Conservation (phyloP, 1,140 invertebrate species). For the Campodea augens region DNA sequence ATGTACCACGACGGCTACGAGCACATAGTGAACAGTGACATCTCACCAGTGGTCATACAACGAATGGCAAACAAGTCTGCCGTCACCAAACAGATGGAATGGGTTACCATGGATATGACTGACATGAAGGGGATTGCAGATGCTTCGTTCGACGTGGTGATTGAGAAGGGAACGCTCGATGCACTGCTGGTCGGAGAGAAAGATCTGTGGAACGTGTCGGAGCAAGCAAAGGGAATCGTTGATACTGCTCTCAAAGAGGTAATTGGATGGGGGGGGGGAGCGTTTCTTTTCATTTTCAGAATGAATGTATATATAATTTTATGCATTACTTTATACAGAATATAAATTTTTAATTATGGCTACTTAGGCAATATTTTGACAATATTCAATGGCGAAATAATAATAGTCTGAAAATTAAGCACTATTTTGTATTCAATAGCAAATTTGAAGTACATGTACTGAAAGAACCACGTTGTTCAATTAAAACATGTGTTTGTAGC, state of each 20-base stretch:
- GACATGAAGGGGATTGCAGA: slow-evolving; percentile 20
- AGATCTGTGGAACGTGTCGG: slow-evolving; percentile 26
- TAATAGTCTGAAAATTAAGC: too few species aligned
- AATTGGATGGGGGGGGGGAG: too few species aligned
- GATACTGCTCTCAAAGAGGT: not conserved
- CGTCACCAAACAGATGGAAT: slow-evolving; percentile 16
- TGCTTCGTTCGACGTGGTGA: slow-evolving; percentile 26
- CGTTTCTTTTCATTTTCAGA: too few species aligned
- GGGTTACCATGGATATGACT: slow-evolving; percentile 25
- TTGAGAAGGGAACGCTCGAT: slow-evolving; percentile 32
- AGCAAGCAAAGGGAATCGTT: slow-evolving; percentile 12
- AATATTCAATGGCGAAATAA: too few species aligned
- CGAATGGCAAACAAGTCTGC: slow-evolving; percentile 20
- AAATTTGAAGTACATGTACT: too few species aligned
- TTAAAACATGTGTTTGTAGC: too few species aligned
- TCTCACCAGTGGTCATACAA: slow-evolving; percentile 27
- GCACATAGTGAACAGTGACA: slow-evolving; percentile 28
- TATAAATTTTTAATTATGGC: too few species aligned
- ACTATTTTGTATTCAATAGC: too few species aligned
- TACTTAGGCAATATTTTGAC: too few species aligned
- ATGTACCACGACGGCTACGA: slow-evolving; percentile 26
- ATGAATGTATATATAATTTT: too few species aligned
- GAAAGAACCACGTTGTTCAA: too few species aligned
- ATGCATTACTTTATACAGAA: too few species aligned
- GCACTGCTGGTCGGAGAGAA: slow-evolving; percentile 27